Evolutionary conservation across 1,140 invertebrate genomes (phyloP), one percentile per base, ranked within the genome.

Genomic region (Lerema accius): DNA sequence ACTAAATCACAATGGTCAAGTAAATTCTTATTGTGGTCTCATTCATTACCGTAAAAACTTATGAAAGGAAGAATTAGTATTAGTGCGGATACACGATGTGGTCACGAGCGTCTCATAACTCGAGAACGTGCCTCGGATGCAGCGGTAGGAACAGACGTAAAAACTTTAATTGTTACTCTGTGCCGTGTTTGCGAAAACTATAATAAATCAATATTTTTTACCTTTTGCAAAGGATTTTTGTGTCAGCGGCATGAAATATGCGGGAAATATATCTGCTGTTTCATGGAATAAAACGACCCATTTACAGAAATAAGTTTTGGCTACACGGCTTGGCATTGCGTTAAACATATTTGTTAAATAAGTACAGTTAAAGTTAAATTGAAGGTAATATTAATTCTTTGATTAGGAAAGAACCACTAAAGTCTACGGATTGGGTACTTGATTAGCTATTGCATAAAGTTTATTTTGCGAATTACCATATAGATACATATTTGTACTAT

Each of bases 41-140:
- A 32, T 32, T 7, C 10, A 48, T 48, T 48, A 48, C 0, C 3
- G 4, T 16, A 50, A 50, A 50, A 32, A 28, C 32, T 15, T 16
- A 16, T 16, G 15, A 40, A 49, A 35, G 1, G 23, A 46, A 11
- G 17, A 32, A 16, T 40, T 46, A 13, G 42, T 28, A 65, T 51
- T 50, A 66, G 48, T 49, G 49, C 66, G 65, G 45, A 73, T 50
- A 35, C 14, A 17, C 14, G 11, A 35, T 17, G 40, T 13, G 40
- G 82, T 85, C 82, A 84, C 82, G 82, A 70, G 62, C 56, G 60
- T 56, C 63, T 78, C 76, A 80, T 85, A 83, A 83, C 67, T 85
- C 69, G 28, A 63, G 63, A 35, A 79, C 76, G 76, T 82, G 80
- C 65, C 39, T 35, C 50, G 68, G 70, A 69, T 78, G 76, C 75